Evolutionary conservation across 2,797 vertebrate genomes (phyloP), one percentile per base, ranked within the genome.

Genomic region (Sebastes diploproa): DNA sequence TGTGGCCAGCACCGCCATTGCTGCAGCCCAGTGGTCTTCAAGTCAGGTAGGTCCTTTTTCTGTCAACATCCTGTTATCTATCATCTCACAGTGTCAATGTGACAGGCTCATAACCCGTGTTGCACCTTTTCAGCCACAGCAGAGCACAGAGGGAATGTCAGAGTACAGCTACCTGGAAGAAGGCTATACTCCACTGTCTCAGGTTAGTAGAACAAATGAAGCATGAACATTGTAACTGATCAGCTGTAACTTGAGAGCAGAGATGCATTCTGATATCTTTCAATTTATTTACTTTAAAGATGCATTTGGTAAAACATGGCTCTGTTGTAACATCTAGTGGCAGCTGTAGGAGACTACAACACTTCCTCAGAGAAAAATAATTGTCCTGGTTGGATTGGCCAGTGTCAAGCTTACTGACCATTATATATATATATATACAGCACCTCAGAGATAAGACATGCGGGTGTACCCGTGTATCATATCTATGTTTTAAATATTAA

Each of bases 11-110:
- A 99, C 98, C 64, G 98, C 98, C 70, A 99, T 99, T 66, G 98
- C 98, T 87, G 98, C 98, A 54, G 98, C 98, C 80, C 98, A 99
- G 95, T 99, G 98, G 98, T 99, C 98, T 0, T 99, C 98, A 30
- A 99, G 95, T 85, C 98, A 99, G 97, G 98, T 99, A 93, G 29
- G 79, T 13, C 56, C 12, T 6, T 38, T 61, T 69, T 67, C 55
- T 67, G 2, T n/a, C 13, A 72, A 7, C 10, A 22, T 50, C n/a
- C 4, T 22, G 11, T 16, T 12, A n/a, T 60, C 50, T 4, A 6
- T 52, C 27, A 13, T 27, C 8, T 65, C 10, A 7, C 2, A 14
- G 2, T 70, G 6, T 73, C 12, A 16, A 0, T 65, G 14, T 54
- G 7, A 38, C 13, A 58, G 25, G 3, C 29, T 88, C 8, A 52